phyloP scores from a whole-genome alignment of 2,888 invertebrate species.

The Drepana falcataria region DNA sequence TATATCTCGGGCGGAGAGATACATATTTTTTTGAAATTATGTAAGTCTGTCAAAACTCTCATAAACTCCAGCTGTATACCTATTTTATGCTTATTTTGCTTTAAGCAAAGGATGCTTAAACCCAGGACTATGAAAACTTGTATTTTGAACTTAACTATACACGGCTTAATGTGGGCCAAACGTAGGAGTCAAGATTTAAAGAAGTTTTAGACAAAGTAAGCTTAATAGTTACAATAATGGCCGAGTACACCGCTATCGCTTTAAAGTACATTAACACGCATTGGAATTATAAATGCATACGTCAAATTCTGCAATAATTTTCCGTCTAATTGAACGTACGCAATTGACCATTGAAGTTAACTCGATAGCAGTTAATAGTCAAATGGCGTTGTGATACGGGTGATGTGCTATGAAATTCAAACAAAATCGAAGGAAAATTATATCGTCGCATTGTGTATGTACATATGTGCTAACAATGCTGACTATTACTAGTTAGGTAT shows the following conservation, averaged over 20 bases:
- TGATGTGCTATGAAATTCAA: slow-evolving; percentile 40
- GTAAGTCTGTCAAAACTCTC: too few species aligned
- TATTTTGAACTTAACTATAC: too few species aligned
- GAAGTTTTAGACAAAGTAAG: not conserved
- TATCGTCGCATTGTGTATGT: not conserved
- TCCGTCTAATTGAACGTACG: slow-evolving; percentile 72
- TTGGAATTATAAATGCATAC: slow-evolving; percentile 16
- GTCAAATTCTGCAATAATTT: slow-evolving; percentile 61
- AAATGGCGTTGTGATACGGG: slow-evolving; percentile 61
- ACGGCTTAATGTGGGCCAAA: too few species aligned
- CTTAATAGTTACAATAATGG: too few species aligned
- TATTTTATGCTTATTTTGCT: too few species aligned
- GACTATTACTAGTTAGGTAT: too few species aligned
- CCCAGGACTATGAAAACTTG: too few species aligned
- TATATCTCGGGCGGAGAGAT: too few species aligned
- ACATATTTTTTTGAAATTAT: too few species aligned
- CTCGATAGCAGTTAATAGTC: slow-evolving; percentile 59
- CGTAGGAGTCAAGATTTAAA: too few species aligned
- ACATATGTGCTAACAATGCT: not conserved
- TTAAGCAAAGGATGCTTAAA: too few species aligned
- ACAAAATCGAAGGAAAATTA: slow-evolving; percentile 25
- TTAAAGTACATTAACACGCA: slow-evolving; percentile 2
- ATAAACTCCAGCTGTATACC: too few species aligned
- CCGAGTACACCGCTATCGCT: not conserved
- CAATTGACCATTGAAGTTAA: slow-evolving; percentile 67